These are phyloP conservation scores for Zosterops lateralis DNA, from an alignment of 2,113 vertebrate genomes.

Conservation along the genomic window DNA sequence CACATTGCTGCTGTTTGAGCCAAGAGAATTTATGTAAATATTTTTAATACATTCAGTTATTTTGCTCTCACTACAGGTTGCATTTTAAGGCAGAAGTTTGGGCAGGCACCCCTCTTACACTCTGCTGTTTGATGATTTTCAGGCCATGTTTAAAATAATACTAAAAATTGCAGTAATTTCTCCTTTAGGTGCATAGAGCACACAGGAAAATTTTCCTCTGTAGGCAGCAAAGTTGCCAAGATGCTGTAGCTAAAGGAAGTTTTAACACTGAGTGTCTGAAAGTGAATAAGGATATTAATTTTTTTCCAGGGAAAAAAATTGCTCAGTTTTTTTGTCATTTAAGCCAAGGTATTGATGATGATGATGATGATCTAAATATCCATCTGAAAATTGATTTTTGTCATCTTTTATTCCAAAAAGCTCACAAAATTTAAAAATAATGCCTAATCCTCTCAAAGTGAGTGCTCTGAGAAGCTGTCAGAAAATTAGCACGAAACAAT, in stretches of 20 bases:
- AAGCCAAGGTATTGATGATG: neutral
- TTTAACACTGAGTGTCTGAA: neutral
- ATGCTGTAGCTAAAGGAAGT: neutral
- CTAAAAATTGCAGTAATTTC: neutral
- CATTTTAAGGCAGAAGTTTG: neutral
- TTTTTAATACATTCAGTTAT: neutral
- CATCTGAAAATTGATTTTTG: neutral
- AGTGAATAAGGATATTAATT: neutral
- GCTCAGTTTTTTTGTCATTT: neutral
- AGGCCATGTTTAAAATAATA: neutral
- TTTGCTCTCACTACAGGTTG: neutral
- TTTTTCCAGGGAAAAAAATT: neutral
- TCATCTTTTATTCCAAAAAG: neutral
- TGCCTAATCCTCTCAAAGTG: neutral
- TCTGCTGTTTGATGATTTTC: fast-evolving
- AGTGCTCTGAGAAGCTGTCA: neutral
- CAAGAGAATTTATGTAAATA: conserved; percentile 29
- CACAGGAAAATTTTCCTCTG: neutral
- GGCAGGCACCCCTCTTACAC: neutral
- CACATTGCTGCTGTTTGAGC: neutral
- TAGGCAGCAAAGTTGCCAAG: neutral
- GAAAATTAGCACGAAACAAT: neutral
- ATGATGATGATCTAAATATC: neutral
- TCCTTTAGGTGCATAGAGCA: neutral
- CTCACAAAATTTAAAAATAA: neutral